Evolutionary conservation across 2,888 invertebrate genomes (phyloP).

Genomic region (Agrilus biguttatus): DNA sequence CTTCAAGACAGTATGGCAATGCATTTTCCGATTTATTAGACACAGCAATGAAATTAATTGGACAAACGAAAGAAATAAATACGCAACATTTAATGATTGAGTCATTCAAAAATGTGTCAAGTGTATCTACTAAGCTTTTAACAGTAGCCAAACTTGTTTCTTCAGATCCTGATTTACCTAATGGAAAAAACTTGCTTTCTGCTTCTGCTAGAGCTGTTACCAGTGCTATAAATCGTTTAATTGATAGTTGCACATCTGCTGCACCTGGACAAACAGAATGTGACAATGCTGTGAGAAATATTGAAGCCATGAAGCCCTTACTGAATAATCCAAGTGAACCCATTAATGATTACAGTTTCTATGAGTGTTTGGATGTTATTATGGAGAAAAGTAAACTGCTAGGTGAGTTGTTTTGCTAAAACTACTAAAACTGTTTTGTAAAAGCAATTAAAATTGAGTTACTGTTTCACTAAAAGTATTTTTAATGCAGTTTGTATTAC

Average conservation of each 20-base stretch:
- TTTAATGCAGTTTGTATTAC: no score
- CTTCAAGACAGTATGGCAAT: constrained; percentile 62
- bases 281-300: constrained; percentile 85
- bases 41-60: constrained; percentile 74
- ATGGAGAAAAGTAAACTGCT: constrained; percentile 76
- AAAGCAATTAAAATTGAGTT: no score
- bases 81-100: constrained; percentile 71
- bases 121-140: constrained; percentile 72
- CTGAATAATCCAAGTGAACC: constrained; percentile 80
- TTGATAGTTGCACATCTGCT: constrained; percentile 75
- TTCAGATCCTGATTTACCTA: constrained; percentile 78
- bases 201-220: constrained; percentile 82
- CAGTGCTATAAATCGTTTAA: constrained; percentile 81
- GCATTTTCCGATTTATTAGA: constrained; percentile 66
- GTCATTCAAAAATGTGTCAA: constrained; percentile 75
- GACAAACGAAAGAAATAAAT: constrained; percentile 60
- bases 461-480: no score
- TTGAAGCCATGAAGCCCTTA: constrained; percentile 70
- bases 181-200: constrained; percentile 77
- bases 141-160: constrained; percentile 80
- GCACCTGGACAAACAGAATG: constrained; percentile 96
- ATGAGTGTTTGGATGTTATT: constrained; percentile 82
- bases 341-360: constrained; percentile 77
- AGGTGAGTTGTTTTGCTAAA: constrained; percentile 28
- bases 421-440: no score